These are phyloP conservation scores for Ochropleura leucogaster DNA, from an alignment of 2,888 invertebrate genomes.

Conservation along the genomic window DNA sequence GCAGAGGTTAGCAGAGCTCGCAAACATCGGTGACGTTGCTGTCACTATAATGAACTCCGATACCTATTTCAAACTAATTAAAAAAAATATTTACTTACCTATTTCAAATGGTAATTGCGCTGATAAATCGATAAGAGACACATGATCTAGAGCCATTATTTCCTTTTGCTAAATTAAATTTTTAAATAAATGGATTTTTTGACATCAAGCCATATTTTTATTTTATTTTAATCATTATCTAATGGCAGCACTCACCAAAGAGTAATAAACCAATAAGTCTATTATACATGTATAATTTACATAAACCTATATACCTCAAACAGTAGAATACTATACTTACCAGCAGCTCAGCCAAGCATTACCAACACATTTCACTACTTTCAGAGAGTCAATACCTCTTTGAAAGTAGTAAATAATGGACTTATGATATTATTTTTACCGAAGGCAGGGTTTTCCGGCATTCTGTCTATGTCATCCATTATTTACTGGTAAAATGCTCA, in stretches of 20 bases:
- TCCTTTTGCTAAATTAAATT: constrained; percentile 34
- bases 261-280: no score
- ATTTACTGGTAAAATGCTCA: background rate
- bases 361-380: no score
- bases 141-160: constrained; percentile 72
- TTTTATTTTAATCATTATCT: constrained; percentile 14
- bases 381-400: no score
- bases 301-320: no score
- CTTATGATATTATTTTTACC: background rate
- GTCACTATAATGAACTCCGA: background rate
- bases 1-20: background rate
- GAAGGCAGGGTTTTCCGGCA: no score
- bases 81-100: constrained; percentile 72
- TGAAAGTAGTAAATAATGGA: no score
- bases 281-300: no score
- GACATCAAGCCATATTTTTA: constrained; percentile 48
- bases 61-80: background rate
- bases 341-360: no score
- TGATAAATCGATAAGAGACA: constrained; percentile 83
- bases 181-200: constrained; percentile 26
- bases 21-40: background rate
- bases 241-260: constrained; percentile 4
- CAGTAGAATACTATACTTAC: no score
- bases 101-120: constrained; percentile 84
- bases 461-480: no score